Conservation (phyloP, 1,140 invertebrate genomes). For the Pseudomyrmex dendroicus region DNA sequence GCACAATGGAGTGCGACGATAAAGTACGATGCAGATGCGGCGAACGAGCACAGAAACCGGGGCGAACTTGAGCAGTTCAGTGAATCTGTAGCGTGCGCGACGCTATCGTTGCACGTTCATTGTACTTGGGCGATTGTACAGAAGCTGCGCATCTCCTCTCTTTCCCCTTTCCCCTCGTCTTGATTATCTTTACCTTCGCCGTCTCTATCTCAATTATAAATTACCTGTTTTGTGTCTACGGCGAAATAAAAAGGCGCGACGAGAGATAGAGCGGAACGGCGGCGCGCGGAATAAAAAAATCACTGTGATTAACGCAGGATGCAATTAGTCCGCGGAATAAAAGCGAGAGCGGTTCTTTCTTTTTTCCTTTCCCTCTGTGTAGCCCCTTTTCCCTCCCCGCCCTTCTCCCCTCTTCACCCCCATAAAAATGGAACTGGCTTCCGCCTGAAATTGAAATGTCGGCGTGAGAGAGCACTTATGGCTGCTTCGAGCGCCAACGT, state of each 20-base stretch:
- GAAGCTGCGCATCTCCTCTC: neutral
- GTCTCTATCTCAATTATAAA: slow-evolving; percentile 48
- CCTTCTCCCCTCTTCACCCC: neutral
- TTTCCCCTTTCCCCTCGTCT: too few species aligned
- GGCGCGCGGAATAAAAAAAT: slow-evolving; percentile 34
- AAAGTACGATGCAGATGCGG: neutral
- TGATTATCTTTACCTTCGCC: slow-evolving; percentile 34
- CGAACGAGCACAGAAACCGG: neutral
- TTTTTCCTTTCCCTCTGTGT: slow-evolving; percentile 61
- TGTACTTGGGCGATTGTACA: slow-evolving; percentile 10
- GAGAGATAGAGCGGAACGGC: slow-evolving; percentile 7
- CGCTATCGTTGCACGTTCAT: slow-evolving; percentile 8
- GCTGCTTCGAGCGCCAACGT: slow-evolving; percentile 48
- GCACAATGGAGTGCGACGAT: neutral
- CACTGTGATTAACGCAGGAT: slow-evolving; percentile 55
- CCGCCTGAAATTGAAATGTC: slow-evolving; percentile 55
- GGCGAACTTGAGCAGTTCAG: neutral
- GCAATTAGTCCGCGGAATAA: slow-evolving; percentile 63
- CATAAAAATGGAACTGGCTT: slow-evolving; percentile 52
- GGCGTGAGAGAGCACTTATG: slow-evolving; percentile 65
- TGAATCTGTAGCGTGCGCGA: neutral
- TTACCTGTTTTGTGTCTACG: slow-evolving; percentile 39
- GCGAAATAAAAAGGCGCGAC: slow-evolving; percentile 30
- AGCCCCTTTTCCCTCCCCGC: neutral
- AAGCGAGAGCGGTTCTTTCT: slow-evolving; percentile 54